Base-by-base conservation (phyloP, 2,797 vertebrate species). In the Ptychobarbus kaznakovi region DNA sequence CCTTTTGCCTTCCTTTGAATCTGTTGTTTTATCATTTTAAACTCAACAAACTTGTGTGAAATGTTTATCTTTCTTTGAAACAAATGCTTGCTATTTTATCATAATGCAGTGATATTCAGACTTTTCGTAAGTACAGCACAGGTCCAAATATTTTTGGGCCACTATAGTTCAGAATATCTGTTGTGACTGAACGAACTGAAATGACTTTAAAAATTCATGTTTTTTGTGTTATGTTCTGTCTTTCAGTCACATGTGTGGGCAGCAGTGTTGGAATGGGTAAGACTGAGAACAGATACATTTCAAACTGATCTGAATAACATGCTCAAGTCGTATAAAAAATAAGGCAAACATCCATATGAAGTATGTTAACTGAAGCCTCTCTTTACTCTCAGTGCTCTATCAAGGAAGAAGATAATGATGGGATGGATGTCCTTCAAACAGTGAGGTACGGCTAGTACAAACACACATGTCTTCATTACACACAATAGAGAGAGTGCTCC, bases 191-290 rank as follows among this genome's bases (percentile, higher is more conserved):
- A 35, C 35, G 61, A 28, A 74, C 28, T 35, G 6, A 49, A 38
- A 49, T 51, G 0, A 20, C n/a, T 51, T 10, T 63, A 49, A 32
- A 12, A 35, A 22, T 49, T 18, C 38, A 78, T 88, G 66, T 32
- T 32, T 22, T 20, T 35, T 86, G 16, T 56, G 8, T 2, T 42
- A 15, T 63, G 4, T 65, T n/a, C 87, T 91, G 82, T 84, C 87
- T 96, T 95, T 65, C 92, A 99, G 97, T 99, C 46, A 96, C 94
- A 53, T 99, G 97, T 80, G 94, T 94, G 81, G 96, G 96, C 83
- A 95, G 89, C 88, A 94, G 92, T 68, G 89, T 98, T 86, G 97
- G 96, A 92, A 96, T 95, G 93, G 96, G 97, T 98, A 94, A 94
- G 96, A 90, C 35, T 25, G 38, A 15, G 9, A 12, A 63, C 5